phyloP scores from a whole-genome alignment of 1,140 invertebrate genomes.

The Anagrus nilaparvatae region DNA sequence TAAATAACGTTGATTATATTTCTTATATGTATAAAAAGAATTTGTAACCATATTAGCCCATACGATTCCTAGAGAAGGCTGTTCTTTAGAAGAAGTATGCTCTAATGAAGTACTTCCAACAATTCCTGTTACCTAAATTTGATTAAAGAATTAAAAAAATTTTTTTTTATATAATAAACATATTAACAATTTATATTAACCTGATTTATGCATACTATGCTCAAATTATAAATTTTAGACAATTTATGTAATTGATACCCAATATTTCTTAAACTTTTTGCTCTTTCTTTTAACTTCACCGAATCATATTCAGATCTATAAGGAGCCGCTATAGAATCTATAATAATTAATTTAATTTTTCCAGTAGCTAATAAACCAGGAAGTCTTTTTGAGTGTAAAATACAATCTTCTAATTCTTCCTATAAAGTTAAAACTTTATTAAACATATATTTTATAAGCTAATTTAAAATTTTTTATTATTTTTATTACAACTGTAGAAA shows the following conservation, averaged over 20 bases:
- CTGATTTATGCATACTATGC: slow-evolving; percentile 64
- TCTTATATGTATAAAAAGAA: slow-evolving; percentile 46
- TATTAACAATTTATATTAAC: slow-evolving; percentile 34
- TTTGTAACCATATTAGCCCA: slow-evolving; percentile 61
- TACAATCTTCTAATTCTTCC: slow-evolving; percentile 48
- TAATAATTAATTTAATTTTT: slow-evolving; percentile 54
- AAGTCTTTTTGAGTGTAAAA: slow-evolving; percentile 40
- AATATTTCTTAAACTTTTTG: slow-evolving; percentile 49
- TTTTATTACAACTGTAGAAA: slow-evolving; percentile 29
- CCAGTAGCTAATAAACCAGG: slow-evolving; percentile 37
- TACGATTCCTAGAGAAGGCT: slow-evolving; percentile 51
- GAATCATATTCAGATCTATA: slow-evolving; percentile 54
- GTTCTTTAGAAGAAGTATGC: slow-evolving; percentile 16
- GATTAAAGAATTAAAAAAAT: not conserved
- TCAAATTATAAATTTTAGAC: slow-evolving; percentile 43
- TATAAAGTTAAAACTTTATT: slow-evolving; percentile 27
- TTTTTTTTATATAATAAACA: slow-evolving; percentile 2
- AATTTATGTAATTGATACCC: slow-evolving; percentile 48
- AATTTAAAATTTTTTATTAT: slow-evolving; percentile 6
- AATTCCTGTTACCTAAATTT: slow-evolving; percentile 33
- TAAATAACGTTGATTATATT: slow-evolving; percentile 23
- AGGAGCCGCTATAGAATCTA: slow-evolving; percentile 67
- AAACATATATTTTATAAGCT: slow-evolving; percentile 8
- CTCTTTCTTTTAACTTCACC: slow-evolving; percentile 36
- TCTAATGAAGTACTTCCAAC: slow-evolving; percentile 22